Evolutionary conservation across 2,113 vertebrate genomes (phyloP), one percentile per base, ranked within the genome.

Genomic region (Thermophis baileyi): DNA sequence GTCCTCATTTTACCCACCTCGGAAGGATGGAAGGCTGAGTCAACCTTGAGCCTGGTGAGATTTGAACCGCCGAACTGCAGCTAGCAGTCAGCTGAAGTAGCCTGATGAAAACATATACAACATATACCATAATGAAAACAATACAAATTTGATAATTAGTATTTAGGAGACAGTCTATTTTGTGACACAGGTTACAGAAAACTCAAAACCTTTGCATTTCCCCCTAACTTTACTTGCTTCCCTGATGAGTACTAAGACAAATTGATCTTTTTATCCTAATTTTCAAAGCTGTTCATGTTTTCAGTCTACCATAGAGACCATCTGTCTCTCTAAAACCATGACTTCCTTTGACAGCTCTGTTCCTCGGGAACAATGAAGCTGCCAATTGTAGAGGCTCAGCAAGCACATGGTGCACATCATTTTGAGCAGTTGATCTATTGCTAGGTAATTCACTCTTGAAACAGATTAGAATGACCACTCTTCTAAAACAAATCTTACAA

Each of bases 281-380:
- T 96, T 95, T 93, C 88, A 94, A 94, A 12, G 30, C 92, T 1
- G 92, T 92, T 94, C 93, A 47, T 92, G 91, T 94, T 92, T 96
- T 92, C 35, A 89, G 92, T 22, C 25, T 86, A 51, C 40, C 88
- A 30, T 47, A 92, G 85, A 96, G 11, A 93, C 9, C 35, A 91
- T 92, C 30, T 9, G 69, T 90, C 44, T 96, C 87, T 94, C 94
- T 54, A 63, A 25, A 93, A 89, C 51, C 2, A 0, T 53, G 35
- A 47, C 93, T 85, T 87, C 90, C 90, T 30, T 94, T 95, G 93
- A 85, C 85, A 95, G 10, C 6, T 22, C 30, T 95, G 91, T 87
- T 93, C 60, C 85, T 51, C 46, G 14, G 18, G 60, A 87, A 93
- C 0, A 25, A 92, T 94, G 55, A 44, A 94, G 87, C 85, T 94